Evolutionary conservation across 2,113 vertebrate species (phyloP), one percentile per base, ranked within the genome.

Genomic region (Bolborhynchus lineola): DNA sequence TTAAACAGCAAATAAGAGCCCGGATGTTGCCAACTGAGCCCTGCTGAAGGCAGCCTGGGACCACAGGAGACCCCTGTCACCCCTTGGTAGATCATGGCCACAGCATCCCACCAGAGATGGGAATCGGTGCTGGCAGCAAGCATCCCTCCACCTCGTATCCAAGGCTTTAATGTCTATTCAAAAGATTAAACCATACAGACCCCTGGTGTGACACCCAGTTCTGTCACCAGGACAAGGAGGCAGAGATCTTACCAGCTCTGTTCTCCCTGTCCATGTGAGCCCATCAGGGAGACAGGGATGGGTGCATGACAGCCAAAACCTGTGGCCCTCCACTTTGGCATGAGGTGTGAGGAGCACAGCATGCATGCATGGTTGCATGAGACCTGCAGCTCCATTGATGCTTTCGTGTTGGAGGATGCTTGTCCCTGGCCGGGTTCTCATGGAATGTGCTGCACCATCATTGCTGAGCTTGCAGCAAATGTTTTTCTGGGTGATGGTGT

Each of bases 1-100:
- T 57, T 69, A 93, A 81, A 63, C 23, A 88, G 65, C 68, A 88
- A 86, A 39, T 33, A 83, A 86, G 46, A 59, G 28, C 72, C 83
- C 2, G 10, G 50, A 59, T 81, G 55, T 70, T 86, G 60, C 50
- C 37, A 77, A 77, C 25, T 9, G 79, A 83, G 86, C 46, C 35
- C 41, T 83, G 46, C 31, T 11, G 7, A 75, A 77, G 59, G 53
- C 60, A 68, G 39, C 13, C 49, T 57, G 55, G 46, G 25, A 41
- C 57, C 2, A 5, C 33, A 57, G 78, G 50, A 77, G 7, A 46
- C 13, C 18, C 20, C 20, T 4, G 2, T 24, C 1, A 3, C 17
- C 44, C 16, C 1, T 11, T 5, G 1, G 65, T 24, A 87, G n/a
- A 74, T 24, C 3, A 2, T 3, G 9, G 52, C 11, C 10, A 3